A percentile compares a stretch with the other conserved stretches of the same genome.
These are phyloP conservation scores for Pheosia gnoma DNA, from an alignment of 2,888 invertebrate species.

Conservation along the genomic window DNA sequence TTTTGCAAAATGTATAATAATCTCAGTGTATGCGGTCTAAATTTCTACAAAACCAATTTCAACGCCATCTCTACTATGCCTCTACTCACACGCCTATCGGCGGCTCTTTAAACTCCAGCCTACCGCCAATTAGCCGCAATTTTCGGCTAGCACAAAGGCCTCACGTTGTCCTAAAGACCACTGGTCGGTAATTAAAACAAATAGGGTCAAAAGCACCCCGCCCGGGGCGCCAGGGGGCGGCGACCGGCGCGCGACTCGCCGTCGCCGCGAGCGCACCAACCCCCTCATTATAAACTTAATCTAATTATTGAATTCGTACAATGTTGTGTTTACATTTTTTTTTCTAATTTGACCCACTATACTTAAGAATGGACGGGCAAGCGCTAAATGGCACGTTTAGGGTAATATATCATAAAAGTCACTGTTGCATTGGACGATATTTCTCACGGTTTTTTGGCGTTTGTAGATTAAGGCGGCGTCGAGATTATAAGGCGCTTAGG, in stretches of 20 bases:
- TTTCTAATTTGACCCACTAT: slow-evolving; percentile 81
- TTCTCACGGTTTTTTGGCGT: slow-evolving; percentile 75
- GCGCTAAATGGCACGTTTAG: slow-evolving; percentile 84
- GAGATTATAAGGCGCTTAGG: slow-evolving; percentile 47
- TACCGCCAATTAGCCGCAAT: slow-evolving; percentile 74
- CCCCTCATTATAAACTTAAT: slow-evolving; percentile 82
- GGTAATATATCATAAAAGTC: slow-evolving; percentile 81
- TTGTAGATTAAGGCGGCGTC: slow-evolving; percentile 61
- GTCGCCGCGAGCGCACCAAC: slow-evolving; percentile 70
- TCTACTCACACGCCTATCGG: background rate
- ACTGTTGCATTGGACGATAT: slow-evolving; percentile 65
- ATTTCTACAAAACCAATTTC: slow-evolving; percentile 5
- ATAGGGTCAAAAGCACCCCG: slow-evolving; percentile 80
- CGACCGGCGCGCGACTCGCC: slow-evolving; percentile 64
- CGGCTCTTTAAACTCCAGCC: slow-evolving; percentile 36
- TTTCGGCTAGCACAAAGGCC: slow-evolving; percentile 76
- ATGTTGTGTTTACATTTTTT: slow-evolving; percentile 83
- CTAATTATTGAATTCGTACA: slow-evolving; percentile 84
- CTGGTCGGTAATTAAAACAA: slow-evolving; percentile 82
- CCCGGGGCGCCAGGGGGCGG: slow-evolving; percentile 81
- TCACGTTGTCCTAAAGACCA: slow-evolving; percentile 76
- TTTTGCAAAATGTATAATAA: too few relatives aligned
- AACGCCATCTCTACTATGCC: slow-evolving; percentile 9
- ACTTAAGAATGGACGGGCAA: slow-evolving; percentile 80
- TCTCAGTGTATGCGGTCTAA: background rate